Conservation (phyloP, 2,113 vertebrate species). For the Monopterus albus region DNA sequence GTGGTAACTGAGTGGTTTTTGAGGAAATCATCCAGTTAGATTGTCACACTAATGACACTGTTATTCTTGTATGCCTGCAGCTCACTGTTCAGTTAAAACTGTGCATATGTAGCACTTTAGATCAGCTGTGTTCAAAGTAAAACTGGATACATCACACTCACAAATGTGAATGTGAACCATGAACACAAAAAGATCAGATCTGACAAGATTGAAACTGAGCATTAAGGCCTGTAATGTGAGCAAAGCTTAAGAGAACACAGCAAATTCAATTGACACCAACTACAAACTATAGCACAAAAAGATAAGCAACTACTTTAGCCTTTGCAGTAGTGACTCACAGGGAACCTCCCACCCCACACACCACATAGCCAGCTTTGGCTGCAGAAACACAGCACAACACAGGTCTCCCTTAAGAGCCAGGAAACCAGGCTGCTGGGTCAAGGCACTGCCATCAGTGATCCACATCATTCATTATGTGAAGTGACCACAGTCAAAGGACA, state of each 20-base stretch:
- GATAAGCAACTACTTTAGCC: neutral
- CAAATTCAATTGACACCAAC: conserved; percentile 1
- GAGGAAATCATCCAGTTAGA: no score
- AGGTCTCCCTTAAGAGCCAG: neutral
- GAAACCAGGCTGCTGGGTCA: neutral
- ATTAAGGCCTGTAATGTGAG: no score
- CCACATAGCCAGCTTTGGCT: neutral
- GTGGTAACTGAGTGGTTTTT: no score
- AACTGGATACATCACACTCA: no score
- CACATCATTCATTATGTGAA: neutral
- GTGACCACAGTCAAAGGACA: conserved; percentile 7
- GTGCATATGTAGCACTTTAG: no score
- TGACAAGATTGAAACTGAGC: no score
- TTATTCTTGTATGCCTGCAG: no score
- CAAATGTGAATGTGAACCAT: no score
- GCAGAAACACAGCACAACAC: neutral
- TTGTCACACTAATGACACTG: no score
- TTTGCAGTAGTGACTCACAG: neutral
- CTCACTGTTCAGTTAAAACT: no score
- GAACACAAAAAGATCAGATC: no score
- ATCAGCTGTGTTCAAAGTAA: no score
- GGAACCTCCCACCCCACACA: neutral
- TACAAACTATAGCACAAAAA: neutral
- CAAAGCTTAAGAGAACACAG: neutral
- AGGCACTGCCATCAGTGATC: conserved; percentile 6